Base-by-base conservation (phyloP, 2,888 invertebrate species). In the Tenthredo livida region DNA sequence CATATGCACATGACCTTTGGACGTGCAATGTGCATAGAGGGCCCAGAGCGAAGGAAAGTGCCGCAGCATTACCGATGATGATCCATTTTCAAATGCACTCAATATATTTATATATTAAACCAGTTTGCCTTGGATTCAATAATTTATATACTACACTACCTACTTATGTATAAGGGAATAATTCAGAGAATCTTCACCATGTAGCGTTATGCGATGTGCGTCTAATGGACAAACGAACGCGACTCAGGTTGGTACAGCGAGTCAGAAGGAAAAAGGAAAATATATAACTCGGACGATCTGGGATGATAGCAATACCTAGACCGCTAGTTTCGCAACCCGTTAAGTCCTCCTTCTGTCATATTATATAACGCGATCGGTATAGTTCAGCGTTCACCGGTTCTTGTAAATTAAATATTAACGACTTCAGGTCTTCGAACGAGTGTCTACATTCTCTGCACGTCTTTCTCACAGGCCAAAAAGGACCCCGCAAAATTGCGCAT, bases 331-430 rank as follows among this genome's bases (percentile, higher is more conserved):
- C 83, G 83, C 67, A 83, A 83, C 83, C 6, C n/a, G 67, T 29
- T 61, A 70, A 83, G 83, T 83, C 67, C 67, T 65, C 50, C 67
- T 83, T 61, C 67, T 83, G 83, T 83, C 83, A 67, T 83, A 83
- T 83, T 83, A 83, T 83, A 83, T 83, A 83, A 83, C 47, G 12
- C 83, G 83, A 80, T 80, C 80, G 80, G 80, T 80, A 80, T 80
- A 65, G 83, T 58, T 83, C 47, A 47, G 15, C 43, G 29, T 21
- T 47, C 47, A 47, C 15, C 37, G n/a, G 21, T 33, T 61, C 61
- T 65, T 67, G 83, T 83, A 83, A 83, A 83, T 83, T 83, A 67
- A 83, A 83, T 67, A 83, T 83, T 83, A 67, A 83, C 67, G 67
- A 83, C 67, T 43, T 50, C 37, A n/a, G 40, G 54, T 17, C n/a